These are phyloP conservation scores for Phataginus tricuspis DNA, from an alignment of 2,797 vertebrate species.

Conservation along the genomic window DNA sequence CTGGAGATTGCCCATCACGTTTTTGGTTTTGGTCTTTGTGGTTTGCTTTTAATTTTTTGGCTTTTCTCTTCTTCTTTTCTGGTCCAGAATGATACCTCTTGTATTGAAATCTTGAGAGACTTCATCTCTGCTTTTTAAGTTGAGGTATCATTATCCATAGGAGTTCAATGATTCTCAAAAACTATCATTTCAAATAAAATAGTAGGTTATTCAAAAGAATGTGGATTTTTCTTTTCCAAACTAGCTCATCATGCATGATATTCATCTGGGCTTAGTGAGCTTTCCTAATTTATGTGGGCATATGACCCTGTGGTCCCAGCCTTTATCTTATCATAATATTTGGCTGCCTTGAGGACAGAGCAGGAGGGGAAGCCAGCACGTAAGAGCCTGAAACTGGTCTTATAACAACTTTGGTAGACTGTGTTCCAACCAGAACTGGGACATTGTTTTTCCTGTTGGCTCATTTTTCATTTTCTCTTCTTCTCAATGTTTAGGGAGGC, in stretches of 20 bases:
- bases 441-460: neutral
- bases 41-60: neutral
- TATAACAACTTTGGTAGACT: neutral
- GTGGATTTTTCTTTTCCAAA: neutral
- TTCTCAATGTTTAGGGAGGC: neutral
- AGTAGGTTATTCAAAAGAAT: conserved; percentile 34
- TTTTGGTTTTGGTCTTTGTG: neutral
- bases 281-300: conserved; percentile 9
- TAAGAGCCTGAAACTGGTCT: neutral
- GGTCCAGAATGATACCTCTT: neutral
- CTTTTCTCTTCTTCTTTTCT: neutral
- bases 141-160: neutral
- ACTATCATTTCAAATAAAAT: conserved; percentile 37
- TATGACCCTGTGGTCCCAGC: neutral
- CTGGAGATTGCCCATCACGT: neutral
- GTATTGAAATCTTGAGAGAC: neutral
- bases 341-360: neutral
- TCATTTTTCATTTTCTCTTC: conserved; percentile 49
- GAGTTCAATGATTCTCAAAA: neutral
- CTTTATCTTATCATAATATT: conserved; percentile 31
- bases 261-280: neutral
- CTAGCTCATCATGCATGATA: neutral
- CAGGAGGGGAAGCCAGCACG: neutral
- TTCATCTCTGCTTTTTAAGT: neutral
- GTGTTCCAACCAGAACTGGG: neutral